Conservation (phyloP, 2,797 vertebrate species). For the Leptodactylus fallax region DNA sequence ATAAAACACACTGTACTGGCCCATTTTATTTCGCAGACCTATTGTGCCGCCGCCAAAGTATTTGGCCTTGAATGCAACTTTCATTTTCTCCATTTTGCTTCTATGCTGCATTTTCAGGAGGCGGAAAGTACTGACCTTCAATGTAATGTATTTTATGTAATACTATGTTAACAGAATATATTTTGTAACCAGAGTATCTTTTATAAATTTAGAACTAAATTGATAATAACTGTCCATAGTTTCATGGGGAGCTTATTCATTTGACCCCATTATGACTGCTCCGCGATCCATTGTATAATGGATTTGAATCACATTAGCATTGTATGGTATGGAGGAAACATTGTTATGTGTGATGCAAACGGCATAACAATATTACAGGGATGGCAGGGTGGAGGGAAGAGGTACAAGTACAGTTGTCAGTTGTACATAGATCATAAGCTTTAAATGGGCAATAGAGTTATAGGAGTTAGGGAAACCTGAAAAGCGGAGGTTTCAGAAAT, state of each 20-base stretch:
- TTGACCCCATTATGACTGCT: neutral
- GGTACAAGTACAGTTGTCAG: too few relatives aligned
- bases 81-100: neutral
- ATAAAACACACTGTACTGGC: conserved; percentile 35
- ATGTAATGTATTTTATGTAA: neutral
- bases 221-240: neutral
- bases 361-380: too few relatives aligned
- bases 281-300: neutral
- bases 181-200: neutral
- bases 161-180: neutral
- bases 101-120: neutral
- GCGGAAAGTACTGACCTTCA: neutral
- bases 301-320: neutral
- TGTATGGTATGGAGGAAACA: too few relatives aligned
- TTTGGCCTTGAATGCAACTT: conserved; percentile 44
- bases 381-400: too few relatives aligned
- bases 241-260: neutral
- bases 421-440: too few relatives aligned
- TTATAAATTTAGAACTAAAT: neutral
- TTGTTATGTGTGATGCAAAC: too few relatives aligned
- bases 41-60: neutral
- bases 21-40: conserved; percentile 34
- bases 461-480: too few relatives aligned
- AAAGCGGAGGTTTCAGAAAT: too few relatives aligned
- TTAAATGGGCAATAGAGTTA: too few relatives aligned